phyloP scores from a whole-genome alignment of 2,797 vertebrate genomes.

The Microctenopoma steveboyesi region DNA sequence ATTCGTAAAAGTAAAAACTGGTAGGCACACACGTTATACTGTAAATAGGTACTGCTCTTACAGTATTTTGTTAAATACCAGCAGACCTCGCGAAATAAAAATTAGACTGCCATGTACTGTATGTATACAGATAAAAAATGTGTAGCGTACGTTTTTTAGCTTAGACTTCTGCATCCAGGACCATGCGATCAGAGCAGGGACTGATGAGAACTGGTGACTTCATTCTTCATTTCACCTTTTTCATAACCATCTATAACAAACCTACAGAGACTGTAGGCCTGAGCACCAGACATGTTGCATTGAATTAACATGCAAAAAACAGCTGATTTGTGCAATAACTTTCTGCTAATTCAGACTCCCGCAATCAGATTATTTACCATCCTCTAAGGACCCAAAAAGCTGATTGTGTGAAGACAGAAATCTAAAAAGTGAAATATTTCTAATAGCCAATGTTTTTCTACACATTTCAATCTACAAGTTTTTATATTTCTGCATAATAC shows the following conservation, averaged over 20 bases:
- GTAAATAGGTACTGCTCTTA: too few species aligned
- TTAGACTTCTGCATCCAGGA: background rate
- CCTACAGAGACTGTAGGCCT: conserved; percentile 4
- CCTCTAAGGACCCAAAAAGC: background rate
- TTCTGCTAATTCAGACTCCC: background rate
- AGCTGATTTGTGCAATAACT: accelerated
- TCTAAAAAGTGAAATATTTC: background rate
- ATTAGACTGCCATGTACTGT: background rate
- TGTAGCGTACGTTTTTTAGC: background rate
- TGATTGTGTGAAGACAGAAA: background rate
- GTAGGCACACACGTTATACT: background rate
- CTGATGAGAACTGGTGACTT: background rate
- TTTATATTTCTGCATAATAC: background rate
- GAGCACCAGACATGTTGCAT: background rate
- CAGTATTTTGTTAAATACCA: background rate
- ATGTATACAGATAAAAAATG: background rate
- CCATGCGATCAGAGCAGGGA: background rate
- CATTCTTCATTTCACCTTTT: conserved; percentile 1
- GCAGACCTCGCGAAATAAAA: background rate
- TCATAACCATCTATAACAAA: conserved; percentile 22
- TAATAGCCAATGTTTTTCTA: background rate
- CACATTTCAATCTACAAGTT: background rate
- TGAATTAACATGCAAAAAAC: background rate
- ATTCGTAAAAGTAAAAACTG: conserved; percentile 12
- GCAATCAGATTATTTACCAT: background rate